phyloP scores from a whole-genome alignment of 2,113 vertebrate species.

The Phasianus colchicus region DNA sequence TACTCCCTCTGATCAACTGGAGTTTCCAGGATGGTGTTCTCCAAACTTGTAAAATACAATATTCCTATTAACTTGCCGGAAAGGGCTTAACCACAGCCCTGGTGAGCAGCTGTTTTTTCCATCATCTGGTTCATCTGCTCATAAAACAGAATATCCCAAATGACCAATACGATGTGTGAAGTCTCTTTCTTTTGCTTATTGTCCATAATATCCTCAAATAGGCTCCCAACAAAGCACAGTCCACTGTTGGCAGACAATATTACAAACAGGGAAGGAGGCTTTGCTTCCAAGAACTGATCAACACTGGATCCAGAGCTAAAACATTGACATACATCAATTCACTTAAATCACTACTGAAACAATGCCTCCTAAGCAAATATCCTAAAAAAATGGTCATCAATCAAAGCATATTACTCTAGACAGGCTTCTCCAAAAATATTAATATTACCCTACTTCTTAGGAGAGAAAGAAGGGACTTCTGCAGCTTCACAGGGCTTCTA shows the following conservation, averaged over 20 bases:
- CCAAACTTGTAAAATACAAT: neutral
- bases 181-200: neutral
- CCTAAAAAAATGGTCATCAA: neutral
- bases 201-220: neutral
- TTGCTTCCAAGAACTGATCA: neutral
- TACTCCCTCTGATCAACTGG: neutral
- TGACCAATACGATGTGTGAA: neutral
- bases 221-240: neutral
- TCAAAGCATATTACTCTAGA: neutral
- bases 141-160: conserved; percentile 13
- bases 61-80: neutral
- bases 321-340: neutral
- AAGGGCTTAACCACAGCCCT: neutral
- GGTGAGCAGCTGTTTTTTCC: conserved; percentile 18
- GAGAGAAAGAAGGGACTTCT: neutral
- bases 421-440: neutral
- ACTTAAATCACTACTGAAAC: neutral
- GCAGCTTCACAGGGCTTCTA: neutral
- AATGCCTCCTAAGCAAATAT: neutral
- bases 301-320: neutral
- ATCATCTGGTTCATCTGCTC: conserved; percentile 9
- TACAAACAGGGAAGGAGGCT: neutral
- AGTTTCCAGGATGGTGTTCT: neutral
- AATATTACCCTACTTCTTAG: neutral
- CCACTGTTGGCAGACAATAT: neutral